phyloP scores from a whole-genome alignment of 1,140 invertebrate genomes.

The Akabosia matsudoensis region DNA sequence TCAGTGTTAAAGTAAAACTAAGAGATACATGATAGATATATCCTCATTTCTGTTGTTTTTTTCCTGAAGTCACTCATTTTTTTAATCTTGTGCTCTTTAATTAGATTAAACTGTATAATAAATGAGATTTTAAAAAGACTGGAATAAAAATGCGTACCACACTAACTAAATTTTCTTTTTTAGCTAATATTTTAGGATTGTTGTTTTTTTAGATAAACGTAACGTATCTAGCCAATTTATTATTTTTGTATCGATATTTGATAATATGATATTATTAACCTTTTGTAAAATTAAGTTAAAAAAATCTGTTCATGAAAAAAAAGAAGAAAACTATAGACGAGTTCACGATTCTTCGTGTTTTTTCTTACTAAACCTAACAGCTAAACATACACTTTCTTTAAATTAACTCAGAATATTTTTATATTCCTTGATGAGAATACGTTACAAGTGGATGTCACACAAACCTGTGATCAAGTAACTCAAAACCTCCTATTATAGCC shows the following conservation, averaged over 20 bases:
- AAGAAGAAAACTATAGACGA: neutral
- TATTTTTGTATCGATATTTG: slow-evolving; percentile 1
- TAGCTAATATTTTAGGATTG: neutral
- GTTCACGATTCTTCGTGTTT: slow-evolving; percentile 13
- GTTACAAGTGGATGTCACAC: slow-evolving; percentile 16
- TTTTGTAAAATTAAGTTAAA: neutral
- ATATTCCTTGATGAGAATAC: slow-evolving; percentile 13
- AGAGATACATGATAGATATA: neutral
- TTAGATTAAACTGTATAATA: neutral
- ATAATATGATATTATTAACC: no score
- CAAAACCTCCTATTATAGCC: slow-evolving; percentile 45
- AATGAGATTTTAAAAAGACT: slow-evolving; percentile 12
- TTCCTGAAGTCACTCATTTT: slow-evolving; percentile 10
- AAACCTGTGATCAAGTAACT: slow-evolving; percentile 24
- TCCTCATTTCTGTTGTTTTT: neutral
- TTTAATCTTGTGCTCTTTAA: slow-evolving; percentile 14
- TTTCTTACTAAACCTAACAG: slow-evolving; percentile 8
- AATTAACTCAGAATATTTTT: slow-evolving; percentile 9
- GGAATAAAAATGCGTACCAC: slow-evolving; percentile 19
- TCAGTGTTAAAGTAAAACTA: neutral
- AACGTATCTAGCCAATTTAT: slow-evolving; percentile 20
- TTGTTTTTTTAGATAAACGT: neutral
- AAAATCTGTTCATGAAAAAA: slow-evolving; percentile 21
- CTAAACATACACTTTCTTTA: no score
- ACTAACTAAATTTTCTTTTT: slow-evolving; percentile 10